Conservation (phyloP, 1,140 invertebrate species). For the Drosophila ficusphila region DNA sequence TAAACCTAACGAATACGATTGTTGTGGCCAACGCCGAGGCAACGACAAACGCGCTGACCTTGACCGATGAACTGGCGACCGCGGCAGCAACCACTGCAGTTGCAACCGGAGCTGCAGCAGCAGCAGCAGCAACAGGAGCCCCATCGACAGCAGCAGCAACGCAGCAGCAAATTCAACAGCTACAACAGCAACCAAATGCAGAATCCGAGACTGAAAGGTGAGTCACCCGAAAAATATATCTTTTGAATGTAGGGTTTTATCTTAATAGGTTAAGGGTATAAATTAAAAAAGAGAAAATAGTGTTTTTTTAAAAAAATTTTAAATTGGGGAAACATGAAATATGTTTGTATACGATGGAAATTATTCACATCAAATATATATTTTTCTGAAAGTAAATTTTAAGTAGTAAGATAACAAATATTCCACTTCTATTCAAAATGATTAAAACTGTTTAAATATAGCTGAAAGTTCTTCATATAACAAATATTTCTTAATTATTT, state of each 20-base stretch:
- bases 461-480: no score
- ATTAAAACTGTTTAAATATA: no score
- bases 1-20: conserved; percentile 66
- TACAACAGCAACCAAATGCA: conserved; percentile 78
- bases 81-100: conserved; percentile 27
- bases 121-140: conserved; percentile 32
- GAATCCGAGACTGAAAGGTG: conserved; percentile 84
- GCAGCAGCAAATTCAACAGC: conserved; percentile 72
- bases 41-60: conserved; percentile 40
- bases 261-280: background rate
- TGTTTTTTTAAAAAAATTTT: no score
- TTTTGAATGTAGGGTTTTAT: background rate
- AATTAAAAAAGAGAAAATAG: no score
- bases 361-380: no score
- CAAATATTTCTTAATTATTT: no score
- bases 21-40: conserved; percentile 23
- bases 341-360: no score
- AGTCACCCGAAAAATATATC: conserved; percentile 32
- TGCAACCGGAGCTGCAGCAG: conserved; percentile 17
- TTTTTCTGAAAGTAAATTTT: no score
- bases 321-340: no score
- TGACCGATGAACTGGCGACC: conserved; percentile 55
- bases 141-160: conserved; percentile 58
- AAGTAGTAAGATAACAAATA: no score
- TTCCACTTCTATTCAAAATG: no score